Evolutionary conservation across 2,888 invertebrate genomes (phyloP).

Genomic region (Cryptus armator): DNA sequence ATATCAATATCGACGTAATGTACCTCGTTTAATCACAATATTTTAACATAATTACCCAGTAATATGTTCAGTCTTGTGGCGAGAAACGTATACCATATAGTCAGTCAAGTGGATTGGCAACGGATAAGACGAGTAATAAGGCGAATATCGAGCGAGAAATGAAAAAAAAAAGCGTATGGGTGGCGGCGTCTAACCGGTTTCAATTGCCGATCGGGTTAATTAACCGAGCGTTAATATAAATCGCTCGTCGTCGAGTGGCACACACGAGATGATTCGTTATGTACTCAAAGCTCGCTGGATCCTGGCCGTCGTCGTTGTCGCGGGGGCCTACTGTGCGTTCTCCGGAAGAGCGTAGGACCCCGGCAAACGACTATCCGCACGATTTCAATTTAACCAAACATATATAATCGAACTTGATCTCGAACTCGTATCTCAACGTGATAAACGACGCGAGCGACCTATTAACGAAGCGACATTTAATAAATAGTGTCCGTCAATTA

Average conservation of each 20-base stretch:
- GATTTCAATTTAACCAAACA: slow-evolving; percentile 80
- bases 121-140: slow-evolving; percentile 21
- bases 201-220: slow-evolving; percentile 79
- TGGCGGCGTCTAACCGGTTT: slow-evolving; percentile 79
- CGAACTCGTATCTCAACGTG: slow-evolving; percentile 69
- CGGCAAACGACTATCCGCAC: slow-evolving; percentile 68
- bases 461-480: slow-evolving; percentile 80
- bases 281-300: slow-evolving; percentile 28
- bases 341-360: slow-evolving; percentile 52
- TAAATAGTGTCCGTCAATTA: slow-evolving; percentile 79
- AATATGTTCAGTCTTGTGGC: slow-evolving; percentile 63
- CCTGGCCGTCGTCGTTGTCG: slow-evolving; percentile 18
- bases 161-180: slow-evolving; percentile 7
- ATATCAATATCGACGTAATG: slow-evolving; percentile 72
- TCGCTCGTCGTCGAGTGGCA: slow-evolving; percentile 65
- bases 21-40: slow-evolving; percentile 74
- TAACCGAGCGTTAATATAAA: slow-evolving; percentile 80
- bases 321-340: slow-evolving; percentile 60
- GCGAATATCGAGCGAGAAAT: slow-evolving; percentile 1
- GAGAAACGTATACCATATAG: slow-evolving; percentile 57
- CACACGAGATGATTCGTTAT: slow-evolving; percentile 19
- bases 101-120: slow-evolving; percentile 29
- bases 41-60: slow-evolving; percentile 76
- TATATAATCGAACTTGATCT: slow-evolving; percentile 69
- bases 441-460: slow-evolving; percentile 72